A percentile compares a stretch with the other conserved stretches of the same genome.
These are phyloP conservation scores for Lycocerus yunnanus DNA, from an alignment of 2,888 invertebrate genomes.

Conservation along the genomic window DNA sequence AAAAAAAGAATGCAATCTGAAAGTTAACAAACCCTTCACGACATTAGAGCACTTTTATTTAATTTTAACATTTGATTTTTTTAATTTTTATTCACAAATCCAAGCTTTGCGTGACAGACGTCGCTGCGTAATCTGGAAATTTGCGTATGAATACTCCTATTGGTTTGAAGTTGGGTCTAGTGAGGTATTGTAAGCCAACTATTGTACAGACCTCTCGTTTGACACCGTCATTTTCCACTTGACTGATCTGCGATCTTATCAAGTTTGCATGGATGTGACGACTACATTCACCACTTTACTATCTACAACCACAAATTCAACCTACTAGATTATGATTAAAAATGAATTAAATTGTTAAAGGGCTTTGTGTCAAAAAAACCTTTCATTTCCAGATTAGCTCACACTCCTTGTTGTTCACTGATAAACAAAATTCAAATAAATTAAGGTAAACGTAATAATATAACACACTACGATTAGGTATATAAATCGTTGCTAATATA, in stretches of 20 bases:
- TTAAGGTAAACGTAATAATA: background rate
- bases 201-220: conserved; percentile 53
- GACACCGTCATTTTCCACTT: conserved; percentile 57
- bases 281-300: conserved; percentile 37
- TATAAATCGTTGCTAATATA: background rate
- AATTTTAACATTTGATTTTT: conserved; percentile 15
- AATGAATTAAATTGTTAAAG: conserved; percentile 16
- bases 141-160: conserved; percentile 53
- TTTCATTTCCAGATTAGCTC: background rate
- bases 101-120: conserved; percentile 29
- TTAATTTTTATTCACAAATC: conserved; percentile 4
- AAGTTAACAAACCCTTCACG: background rate
- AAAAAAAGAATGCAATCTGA: background rate
- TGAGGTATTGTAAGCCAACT: conserved; percentile 44
- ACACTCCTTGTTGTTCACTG: background rate
- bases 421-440: background rate
- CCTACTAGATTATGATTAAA: background rate
- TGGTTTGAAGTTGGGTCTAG: conserved; percentile 39
- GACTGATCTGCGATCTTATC: conserved; percentile 56
- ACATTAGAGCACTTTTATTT: background rate
- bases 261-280: conserved; percentile 45
- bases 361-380: background rate
- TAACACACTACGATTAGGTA: too few relatives aligned
- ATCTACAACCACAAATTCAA: conserved; percentile 16
- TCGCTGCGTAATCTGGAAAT: conserved; percentile 48